Conservation (phyloP, 2,797 vertebrate species). For the Brotula barbata region DNA sequence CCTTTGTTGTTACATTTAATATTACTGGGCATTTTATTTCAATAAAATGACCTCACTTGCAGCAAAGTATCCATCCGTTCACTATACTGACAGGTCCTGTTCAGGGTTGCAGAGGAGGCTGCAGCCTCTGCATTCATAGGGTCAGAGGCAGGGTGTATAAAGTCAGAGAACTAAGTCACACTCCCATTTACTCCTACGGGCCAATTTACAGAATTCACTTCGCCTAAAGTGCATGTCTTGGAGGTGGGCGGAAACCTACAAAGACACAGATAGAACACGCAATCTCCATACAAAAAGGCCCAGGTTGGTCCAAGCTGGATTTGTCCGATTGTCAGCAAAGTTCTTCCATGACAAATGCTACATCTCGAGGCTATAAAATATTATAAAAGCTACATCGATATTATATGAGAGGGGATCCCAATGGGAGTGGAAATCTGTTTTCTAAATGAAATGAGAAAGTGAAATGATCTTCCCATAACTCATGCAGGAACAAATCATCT, state of each 20-base stretch:
- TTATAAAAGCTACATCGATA: conserved; percentile 49
- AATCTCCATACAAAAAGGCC: conserved; percentile 28
- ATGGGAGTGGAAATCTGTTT: conserved; percentile 49
- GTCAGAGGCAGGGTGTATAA: too few relatives aligned
- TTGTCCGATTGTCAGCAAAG: conserved; percentile 39
- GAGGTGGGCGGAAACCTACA: conserved; percentile 28
- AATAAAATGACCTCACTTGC: neutral
- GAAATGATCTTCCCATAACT: conserved; percentile 54
- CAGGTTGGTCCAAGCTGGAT: conserved; percentile 19
- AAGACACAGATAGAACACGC: too few relatives aligned
- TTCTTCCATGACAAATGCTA: conserved; percentile 33
- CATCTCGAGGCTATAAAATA: conserved; percentile 34
- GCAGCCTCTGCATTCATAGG: too few relatives aligned
- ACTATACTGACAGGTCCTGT: too few relatives aligned
- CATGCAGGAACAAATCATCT: conserved; percentile 28
- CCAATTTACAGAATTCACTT: too few relatives aligned
- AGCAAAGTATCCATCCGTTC: too few relatives aligned
- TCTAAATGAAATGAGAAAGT: conserved; percentile 60
- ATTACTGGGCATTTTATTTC: neutral
- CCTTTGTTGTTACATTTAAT: neutral
- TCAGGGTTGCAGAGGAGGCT: too few relatives aligned
- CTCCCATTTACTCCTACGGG: too few relatives aligned
- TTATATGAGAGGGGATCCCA: conserved; percentile 14
- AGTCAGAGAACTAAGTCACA: too few relatives aligned
- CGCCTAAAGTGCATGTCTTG: conserved; percentile 2